These are phyloP conservation scores for Melinaea marsaeus DNA, from an alignment of 2,888 invertebrate genomes.

Conservation along the genomic window DNA sequence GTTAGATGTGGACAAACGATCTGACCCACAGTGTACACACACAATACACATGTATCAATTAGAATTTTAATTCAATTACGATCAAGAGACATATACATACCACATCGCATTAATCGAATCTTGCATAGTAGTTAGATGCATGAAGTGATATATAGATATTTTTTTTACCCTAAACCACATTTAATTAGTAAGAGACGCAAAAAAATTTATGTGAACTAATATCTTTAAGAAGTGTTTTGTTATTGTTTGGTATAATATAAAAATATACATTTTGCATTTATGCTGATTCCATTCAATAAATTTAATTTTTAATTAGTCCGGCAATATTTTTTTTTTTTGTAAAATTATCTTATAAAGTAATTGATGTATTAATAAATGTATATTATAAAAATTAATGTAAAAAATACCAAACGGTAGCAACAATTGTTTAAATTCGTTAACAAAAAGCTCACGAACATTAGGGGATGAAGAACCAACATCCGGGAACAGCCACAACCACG, in stretches of 20 bases:
- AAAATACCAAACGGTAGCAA: constrained; percentile 32
- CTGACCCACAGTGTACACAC: constrained; percentile 15
- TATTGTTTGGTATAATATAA: constrained; percentile 32
- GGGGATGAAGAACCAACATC: constrained; percentile 71
- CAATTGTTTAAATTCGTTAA: constrained; percentile 26
- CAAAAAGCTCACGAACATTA: constrained; percentile 33
- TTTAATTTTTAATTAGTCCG: not conserved
- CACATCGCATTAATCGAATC: not conserved
- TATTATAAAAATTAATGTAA: not conserved
- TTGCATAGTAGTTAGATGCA: constrained; percentile 6
- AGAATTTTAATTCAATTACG: not conserved
- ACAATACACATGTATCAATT: no score
- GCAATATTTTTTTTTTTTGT: not conserved
- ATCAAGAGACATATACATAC: not conserved
- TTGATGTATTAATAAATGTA: not conserved
- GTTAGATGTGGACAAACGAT: constrained; percentile 38
- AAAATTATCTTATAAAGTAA: not conserved
- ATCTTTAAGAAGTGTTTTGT: constrained; percentile 19
- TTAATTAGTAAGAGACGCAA: no score
- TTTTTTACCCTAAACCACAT: not conserved
- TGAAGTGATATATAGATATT: not conserved
- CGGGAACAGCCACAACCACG: constrained; percentile 75
- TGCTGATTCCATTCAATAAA: not conserved
- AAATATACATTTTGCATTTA: not conserved
- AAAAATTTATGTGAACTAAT: constrained; percentile 9